Base-by-base conservation (phyloP, 1,140 invertebrate species). In the Drosophila santomea region DNA sequence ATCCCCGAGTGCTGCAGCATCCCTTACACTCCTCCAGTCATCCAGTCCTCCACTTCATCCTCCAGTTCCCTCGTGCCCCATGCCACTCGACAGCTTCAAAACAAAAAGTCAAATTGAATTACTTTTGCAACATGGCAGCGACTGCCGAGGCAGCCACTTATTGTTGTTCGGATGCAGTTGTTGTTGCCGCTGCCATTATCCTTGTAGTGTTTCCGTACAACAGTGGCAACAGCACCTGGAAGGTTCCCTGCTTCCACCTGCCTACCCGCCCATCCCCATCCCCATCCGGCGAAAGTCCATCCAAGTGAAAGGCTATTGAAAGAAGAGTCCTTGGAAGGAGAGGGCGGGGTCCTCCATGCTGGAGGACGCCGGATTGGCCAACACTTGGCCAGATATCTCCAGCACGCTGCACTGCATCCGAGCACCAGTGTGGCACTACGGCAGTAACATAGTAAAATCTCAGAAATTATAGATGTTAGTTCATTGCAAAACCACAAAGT, bases 81-180 rank as follows among this genome's bases (percentile, higher is more conserved):
- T 43, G 38, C 55, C 66, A 38, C 41, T 55, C 63, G 66, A 69
- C 48, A 55, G 66, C 67, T 71, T 57, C 50, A 71, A 71, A 71
- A 71, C 67, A 86, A 85, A 85, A 81, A 81, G 63, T 81, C 82
- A 86, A 86, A 86, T 86, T 86, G 62, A 86, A 86, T 86, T 88
- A 86, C 74, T 78, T 78, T 88, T 86, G 74, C 78, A 82, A 77
- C 79, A 83, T 68, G 69, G 62, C 79, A 78, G 54, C 54, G 47
- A 67, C 56, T 20, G 48, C n/a, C 25, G 28, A 51, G 57, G 63
- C 63, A 77, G 73, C 66, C 57, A 72, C 58, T 55, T 45, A 78
- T 76, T 80, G 73, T 77, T 81, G 78, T 55, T 32, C 62, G 58
- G 58, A 77, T 62, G 23, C 59, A 44, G 55, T 60, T 43, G 57